Conservation (phyloP, 2,797 vertebrate genomes). For the Triplophysa bombifrons region DNA sequence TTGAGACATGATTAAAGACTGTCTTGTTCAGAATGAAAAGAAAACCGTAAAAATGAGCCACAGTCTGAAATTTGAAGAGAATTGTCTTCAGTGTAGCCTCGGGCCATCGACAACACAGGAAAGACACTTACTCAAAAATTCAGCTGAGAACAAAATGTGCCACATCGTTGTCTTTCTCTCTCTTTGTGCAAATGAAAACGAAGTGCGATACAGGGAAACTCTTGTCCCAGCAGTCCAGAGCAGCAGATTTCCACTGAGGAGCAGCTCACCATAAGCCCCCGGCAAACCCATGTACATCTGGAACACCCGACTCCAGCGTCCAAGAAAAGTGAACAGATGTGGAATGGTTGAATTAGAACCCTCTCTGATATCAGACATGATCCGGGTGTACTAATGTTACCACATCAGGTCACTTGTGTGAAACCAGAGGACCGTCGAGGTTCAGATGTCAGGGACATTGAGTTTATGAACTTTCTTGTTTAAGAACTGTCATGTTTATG, state of each 20-base stretch:
- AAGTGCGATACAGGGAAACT: conserved; percentile 16
- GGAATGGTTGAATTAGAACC: neutral
- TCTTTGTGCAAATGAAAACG: conserved; percentile 17
- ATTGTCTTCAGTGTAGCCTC: conserved; percentile 27
- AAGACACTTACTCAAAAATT: conserved; percentile 38
- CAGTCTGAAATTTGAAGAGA: conserved; percentile 20
- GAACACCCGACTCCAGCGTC: neutral
- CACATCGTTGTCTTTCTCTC: conserved; percentile 3
- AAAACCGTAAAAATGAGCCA: conserved; percentile 35
- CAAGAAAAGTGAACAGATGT: conserved; percentile 31
- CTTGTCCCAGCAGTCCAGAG: neutral
- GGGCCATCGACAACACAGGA: conserved; percentile 25
- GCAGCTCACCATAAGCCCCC: neutral
- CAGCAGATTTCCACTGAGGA: neutral
- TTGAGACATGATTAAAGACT: conserved; percentile 19
- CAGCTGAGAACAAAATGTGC: conserved; percentile 28
- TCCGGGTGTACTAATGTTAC: conserved; percentile 21
- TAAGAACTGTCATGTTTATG: conserved; percentile 11
- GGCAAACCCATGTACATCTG: neutral
- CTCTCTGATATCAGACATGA: conserved; percentile 30
- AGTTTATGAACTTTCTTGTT: conserved; percentile 22
- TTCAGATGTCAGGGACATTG: conserved; percentile 17
- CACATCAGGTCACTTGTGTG: conserved; percentile 23
- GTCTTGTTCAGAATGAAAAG: conserved; percentile 15
- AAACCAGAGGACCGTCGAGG: conserved; percentile 14